Base-by-base conservation (phyloP, 2,797 vertebrate genomes). In the Heterohyrax brucei region DNA sequence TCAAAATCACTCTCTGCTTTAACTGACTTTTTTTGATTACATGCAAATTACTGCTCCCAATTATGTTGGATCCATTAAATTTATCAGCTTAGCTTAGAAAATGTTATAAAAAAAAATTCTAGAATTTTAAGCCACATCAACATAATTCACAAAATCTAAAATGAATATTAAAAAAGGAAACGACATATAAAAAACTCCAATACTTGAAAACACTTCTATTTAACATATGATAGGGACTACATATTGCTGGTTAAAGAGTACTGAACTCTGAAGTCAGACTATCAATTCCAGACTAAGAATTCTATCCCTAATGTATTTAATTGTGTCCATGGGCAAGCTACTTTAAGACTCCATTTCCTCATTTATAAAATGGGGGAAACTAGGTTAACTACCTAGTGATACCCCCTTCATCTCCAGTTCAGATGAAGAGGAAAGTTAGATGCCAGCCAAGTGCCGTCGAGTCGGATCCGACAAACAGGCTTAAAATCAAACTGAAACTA, bases 71-170 rank as follows among this genome's bases (percentile, higher is more conserved):
- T 44, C 21, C 56, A 89, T 72, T 82, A 66, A 80, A 85, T 80
- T 75, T 72, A 78, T 73, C 9, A 78, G 76, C 22, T 76, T 81
- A 81, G 19, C 1, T 92, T 91, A 16, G 76, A 93, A 87, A 89
- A 80, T 73, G 46, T 56, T 53, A 53, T 44, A 72, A 81, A 82
- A 88, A 50, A 48, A 94, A 89, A 80, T 46, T 59, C 6, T 76
- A 89, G n/a, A n/a, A 85, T 85, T 83, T 92, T 66, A 75, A 93
- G 30, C 7, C 30, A 3, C 75, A 73, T 18, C 44, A 81, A 89
- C n/a, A 14, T 61, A 88, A 78, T 66, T 39, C 72, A 79, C 59
- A 94, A 91, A 91, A 70, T 28, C 7, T 62, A 88, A 88, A 94
- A 94, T 50, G 24, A 78, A 10, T 72, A 77, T 62, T n/a, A 76